Evolutionary conservation across 2,888 invertebrate genomes (phyloP).

Genomic region (Ornithoptera priamus): DNA sequence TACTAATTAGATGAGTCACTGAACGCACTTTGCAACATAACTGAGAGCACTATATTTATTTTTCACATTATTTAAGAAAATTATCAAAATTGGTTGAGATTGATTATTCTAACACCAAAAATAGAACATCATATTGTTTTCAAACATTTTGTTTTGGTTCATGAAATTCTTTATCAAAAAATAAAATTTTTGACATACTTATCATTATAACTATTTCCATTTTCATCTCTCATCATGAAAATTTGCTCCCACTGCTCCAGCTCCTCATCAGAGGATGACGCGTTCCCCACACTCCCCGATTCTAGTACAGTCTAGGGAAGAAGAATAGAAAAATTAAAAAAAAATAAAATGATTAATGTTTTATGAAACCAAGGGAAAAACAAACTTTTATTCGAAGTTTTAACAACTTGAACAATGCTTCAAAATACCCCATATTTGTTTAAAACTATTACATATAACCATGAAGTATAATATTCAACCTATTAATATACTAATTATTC

Average conservation of each 20-base stretch:
- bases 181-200: constrained; percentile 56
- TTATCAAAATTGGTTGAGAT: too few species aligned
- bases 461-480: not conserved
- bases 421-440: constrained; percentile 41
- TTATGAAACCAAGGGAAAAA: not conserved
- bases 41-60: too few species aligned
- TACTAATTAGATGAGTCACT: too few species aligned
- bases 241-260: constrained; percentile 89
- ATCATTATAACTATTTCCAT: constrained; percentile 81
- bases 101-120: too few species aligned
- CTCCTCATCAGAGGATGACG: constrained; percentile 84
- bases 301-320: constrained; percentile 83
- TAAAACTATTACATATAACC: constrained; percentile 31
- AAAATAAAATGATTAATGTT: not conserved
- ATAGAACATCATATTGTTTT: too few species aligned
- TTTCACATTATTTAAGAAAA: too few species aligned
- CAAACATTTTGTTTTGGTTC: too few species aligned
- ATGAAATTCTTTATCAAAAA: too few species aligned
- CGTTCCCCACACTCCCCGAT: constrained; percentile 82
- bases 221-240: constrained; percentile 85
- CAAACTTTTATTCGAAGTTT: constrained; percentile 22
- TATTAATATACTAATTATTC: not conserved
- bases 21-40: too few species aligned
- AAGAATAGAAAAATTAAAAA: constrained; percentile 30
- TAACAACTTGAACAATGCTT: constrained; percentile 33